Conservation (phyloP, 2,113 vertebrate genomes). For the Okapia johnstoni region DNA sequence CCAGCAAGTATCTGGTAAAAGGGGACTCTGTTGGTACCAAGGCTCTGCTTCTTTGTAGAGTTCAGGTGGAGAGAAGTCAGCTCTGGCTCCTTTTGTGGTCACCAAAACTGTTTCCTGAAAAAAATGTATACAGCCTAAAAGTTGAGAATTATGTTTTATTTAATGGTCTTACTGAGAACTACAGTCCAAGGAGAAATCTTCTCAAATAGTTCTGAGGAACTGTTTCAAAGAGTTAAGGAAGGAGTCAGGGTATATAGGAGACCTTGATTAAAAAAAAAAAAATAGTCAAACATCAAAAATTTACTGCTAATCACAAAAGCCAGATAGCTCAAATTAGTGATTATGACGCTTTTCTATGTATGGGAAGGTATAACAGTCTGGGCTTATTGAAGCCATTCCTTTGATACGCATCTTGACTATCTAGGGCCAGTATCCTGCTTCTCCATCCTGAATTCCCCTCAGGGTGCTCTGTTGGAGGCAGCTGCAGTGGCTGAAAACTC, state of each 20-base stretch:
- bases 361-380: not conserved
- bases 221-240: not conserved
- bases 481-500: not conserved
- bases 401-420: not conserved
- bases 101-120: not conserved
- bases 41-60: not conserved
- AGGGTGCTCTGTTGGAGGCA: not conserved
- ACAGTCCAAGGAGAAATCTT: not conserved
- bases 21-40: not conserved
- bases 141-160: not conserved
- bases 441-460: not conserved
- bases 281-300: not conserved
- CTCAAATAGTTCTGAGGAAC: not conserved
- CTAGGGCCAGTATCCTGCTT: not conserved
- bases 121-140: not conserved
- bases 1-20: not conserved
- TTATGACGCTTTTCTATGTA: not conserved
- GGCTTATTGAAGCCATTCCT: not conserved
- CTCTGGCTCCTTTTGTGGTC: not conserved
- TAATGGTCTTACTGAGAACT: not conserved
- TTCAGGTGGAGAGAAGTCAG: not conserved
- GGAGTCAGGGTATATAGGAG: not conserved
- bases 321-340: not conserved
- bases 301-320: not conserved
- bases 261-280: not conserved